Base-by-base conservation (phyloP, 2,113 vertebrate genomes). In the Gasterosteus nipponicus region DNA sequence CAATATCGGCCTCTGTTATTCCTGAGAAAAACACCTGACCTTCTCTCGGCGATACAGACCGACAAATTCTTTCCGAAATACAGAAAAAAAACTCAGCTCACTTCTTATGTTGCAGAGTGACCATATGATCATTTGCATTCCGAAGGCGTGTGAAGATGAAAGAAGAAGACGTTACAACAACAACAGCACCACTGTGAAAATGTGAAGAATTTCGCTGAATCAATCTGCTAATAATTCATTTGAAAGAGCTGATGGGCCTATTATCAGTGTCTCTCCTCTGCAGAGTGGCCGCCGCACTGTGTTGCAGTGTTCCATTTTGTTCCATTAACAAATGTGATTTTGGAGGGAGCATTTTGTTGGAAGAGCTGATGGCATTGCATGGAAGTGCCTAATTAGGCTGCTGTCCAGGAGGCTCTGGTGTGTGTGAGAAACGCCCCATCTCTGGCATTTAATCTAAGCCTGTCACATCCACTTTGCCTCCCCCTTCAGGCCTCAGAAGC, bases 381-480 rank as follows among this genome's bases (percentile, higher is more conserved):
- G 86, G 89, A 93, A 93, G 86, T 90, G 88, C 69, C 90, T 92
- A 93, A 94, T 93, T 93, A 93, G 91, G 88, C 87, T 83, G 83
- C 91, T 92, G 92, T 93, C 92, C 92, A 87, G 86, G 89, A 91
- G 78, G 88, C 90, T 93, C 85, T 75, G 83, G 87, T 62, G 85
- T 92, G 87, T 93, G 86, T 86, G 91, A 90, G 92, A 92, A 91
- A 91, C 78, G 65, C 90, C 89, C 86, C 51, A 38, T 90, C 86
- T 76, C 82, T 93, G 92, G 91, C 92, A 92, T 92, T 93, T 92
- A 91, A 93, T 93, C 91, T 92, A 82, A 91, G 87, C 81, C 86
- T 92, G 93, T 92, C 92, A 92, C 86, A 92, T 93, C 84, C 89
- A 89, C 90, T 93, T 91, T 92, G 83, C 86, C 83, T 91, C 54